A percentile compares a stretch with the other conserved stretches of the same genome.
Conservation (phyloP, 2,797 vertebrate genomes). For the Saxicola maurus region DNA sequence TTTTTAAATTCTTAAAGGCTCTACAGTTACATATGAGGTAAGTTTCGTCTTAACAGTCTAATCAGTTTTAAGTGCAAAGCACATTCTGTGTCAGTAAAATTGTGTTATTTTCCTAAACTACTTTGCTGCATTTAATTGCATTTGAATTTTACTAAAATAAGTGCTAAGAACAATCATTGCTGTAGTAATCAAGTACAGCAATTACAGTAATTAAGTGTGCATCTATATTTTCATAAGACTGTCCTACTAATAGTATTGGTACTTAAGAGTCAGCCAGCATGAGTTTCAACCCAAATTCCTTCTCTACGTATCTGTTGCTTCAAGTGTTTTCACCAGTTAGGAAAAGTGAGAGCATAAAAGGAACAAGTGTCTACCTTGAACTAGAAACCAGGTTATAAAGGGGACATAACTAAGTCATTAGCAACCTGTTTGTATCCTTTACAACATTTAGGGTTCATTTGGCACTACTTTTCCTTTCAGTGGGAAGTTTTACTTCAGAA, state of each 20-base stretch:
- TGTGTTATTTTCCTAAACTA: not conserved
- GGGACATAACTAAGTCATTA: not conserved
- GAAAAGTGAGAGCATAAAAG: not conserved
- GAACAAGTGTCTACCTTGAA: not conserved
- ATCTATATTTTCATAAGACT: not conserved
- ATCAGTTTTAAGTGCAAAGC: not conserved
- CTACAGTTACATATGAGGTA: not conserved
- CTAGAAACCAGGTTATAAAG: not conserved
- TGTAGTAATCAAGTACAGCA: not conserved
- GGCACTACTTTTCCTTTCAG: not conserved
- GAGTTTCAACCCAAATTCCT: not conserved
- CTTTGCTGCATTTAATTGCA: not conserved
- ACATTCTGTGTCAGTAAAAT: not conserved
- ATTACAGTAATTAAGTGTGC: not conserved
- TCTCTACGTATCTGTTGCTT: fast-evolving
- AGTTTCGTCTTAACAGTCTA: not conserved
- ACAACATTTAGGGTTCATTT: not conserved
- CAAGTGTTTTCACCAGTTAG: not conserved
- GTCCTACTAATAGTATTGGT: not conserved
- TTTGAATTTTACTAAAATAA: not conserved
- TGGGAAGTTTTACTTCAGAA: not conserved
- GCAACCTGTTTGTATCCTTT: not conserved
- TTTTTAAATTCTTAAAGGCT: not conserved
- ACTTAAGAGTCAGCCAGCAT: not conserved
- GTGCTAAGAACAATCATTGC: not conserved